Evolutionary conservation across 2,797 vertebrate genomes (phyloP), one percentile per base, ranked within the genome.

Genomic region (Amblyopsis hoosieri): DNA sequence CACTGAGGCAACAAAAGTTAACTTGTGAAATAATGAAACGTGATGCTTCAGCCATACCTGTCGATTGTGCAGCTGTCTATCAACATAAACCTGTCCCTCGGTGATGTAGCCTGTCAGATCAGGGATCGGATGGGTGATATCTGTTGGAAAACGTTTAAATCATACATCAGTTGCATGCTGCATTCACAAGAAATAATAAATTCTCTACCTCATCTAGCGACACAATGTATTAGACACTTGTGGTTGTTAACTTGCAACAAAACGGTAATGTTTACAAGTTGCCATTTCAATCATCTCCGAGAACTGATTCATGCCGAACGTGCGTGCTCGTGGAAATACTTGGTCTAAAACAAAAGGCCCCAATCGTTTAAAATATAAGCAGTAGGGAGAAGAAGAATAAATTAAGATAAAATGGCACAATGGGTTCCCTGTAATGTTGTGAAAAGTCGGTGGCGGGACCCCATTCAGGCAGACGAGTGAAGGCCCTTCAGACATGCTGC

Each of bases 31-130:
- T 33, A 52, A 14, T 3, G 17, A 15, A 17, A 23, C 14, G 3
- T n/a, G 9, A 13, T n/a, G 10, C 1, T 14, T 37, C 45, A 37
- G 33, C 33, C 33, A 37, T 87, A 94, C 93, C 92, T 94, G 93
- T 92, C 93, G 89, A 89, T 94, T 94, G 84, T 94, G 93, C 57
- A 94, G 90, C 80, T 94, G 93, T 63, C 93, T 75, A 75, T 94
- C 93, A 12, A 94, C 92, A 7, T 94, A 94, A 23, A 94, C 90
- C 73, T 94, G 93, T 3, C 93, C 93, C 77, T 94, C 93, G 4
- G 93, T 94, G 80, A 94, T 94, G 83, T 94, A 94, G 23, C 93
- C 93, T 23, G 93, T 94, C 73, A 94, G 87, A 87, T 94, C 93
- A 85, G 93, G 93, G 46, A 94, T 94, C 0, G 93, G 93, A 82